Evolutionary conservation across 2,797 vertebrate genomes (phyloP).

Genomic region (Thunnus albacares): DNA sequence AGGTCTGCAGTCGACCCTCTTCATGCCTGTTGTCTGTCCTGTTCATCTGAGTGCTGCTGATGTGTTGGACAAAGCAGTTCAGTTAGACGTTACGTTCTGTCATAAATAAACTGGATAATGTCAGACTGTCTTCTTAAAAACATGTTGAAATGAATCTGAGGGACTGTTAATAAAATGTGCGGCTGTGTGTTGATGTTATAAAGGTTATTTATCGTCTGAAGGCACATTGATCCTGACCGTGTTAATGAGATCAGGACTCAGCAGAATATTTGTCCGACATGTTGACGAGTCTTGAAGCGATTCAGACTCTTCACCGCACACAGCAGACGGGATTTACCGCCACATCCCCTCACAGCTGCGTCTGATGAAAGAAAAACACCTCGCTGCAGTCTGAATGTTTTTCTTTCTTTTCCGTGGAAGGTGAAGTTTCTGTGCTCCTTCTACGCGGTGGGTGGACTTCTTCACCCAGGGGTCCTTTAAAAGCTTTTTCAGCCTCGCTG

Average conservation of each 20-base stretch:
- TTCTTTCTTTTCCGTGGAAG: constrained; percentile 31
- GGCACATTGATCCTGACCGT: neutral
- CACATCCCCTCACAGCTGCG: constrained; percentile 36
- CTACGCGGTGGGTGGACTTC: neutral
- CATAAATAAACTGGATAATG: too few relatives aligned
- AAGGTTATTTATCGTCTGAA: too few relatives aligned
- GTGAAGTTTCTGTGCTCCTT: constrained; percentile 1
- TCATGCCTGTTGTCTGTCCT: too few relatives aligned
- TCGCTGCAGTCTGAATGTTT: constrained; percentile 16
- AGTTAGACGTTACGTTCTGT: too few relatives aligned
- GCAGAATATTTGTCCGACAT: neutral
- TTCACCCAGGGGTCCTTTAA: neutral
- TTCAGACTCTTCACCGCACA: neutral
- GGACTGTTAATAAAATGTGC: too few relatives aligned
- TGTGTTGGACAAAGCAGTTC: too few relatives aligned
- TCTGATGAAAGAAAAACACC: constrained; percentile 57
- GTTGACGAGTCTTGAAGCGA: neutral
- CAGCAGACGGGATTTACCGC: constrained; percentile 30
- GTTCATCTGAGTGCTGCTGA: too few relatives aligned
- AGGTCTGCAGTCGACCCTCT: too few relatives aligned
- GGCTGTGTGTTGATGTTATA: too few relatives aligned
- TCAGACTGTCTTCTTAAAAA: too few relatives aligned
- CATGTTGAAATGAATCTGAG: too few relatives aligned
- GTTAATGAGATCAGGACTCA: neutral
- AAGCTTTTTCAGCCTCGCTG: constrained; percentile 15